These are phyloP conservation scores for Ailuropoda melanoleuca DNA, from an alignment of 2,113 vertebrate genomes.

Conservation along the genomic window DNA sequence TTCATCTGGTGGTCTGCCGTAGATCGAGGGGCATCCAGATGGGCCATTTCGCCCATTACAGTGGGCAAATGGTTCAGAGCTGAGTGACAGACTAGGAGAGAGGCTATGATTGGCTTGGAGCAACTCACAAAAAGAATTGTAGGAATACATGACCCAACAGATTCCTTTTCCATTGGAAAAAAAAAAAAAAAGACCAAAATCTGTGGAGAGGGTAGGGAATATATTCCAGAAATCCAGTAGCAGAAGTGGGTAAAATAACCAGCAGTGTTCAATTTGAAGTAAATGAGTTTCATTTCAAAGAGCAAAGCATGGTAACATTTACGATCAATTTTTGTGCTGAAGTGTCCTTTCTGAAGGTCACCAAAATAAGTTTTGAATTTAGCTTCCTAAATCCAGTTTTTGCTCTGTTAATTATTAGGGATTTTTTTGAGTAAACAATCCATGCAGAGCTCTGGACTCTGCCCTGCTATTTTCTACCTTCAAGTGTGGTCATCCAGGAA, in stretches of 20 bases:
- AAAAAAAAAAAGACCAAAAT: not conserved
- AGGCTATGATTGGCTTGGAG: not conserved
- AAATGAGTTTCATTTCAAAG: constrained; percentile 19
- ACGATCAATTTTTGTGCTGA: not conserved
- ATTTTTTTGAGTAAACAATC: not conserved
- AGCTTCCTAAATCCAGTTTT: constrained; percentile 17
- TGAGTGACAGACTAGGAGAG: not conserved
- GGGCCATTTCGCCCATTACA: not conserved
- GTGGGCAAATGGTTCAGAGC: not conserved
- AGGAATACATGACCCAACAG: not conserved
- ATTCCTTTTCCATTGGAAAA: not conserved
- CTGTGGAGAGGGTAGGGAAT: not conserved
- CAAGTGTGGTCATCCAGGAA: not conserved
- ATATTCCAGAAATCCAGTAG: not conserved
- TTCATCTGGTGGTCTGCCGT: not conserved
- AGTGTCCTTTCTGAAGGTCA: not conserved
- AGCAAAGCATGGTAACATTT: not conserved
- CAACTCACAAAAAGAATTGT: not conserved
- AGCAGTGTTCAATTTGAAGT: not conserved
- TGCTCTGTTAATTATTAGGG: not conserved
- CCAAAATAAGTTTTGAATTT: not conserved
- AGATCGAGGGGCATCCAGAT: not conserved
- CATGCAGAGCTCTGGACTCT: not conserved
- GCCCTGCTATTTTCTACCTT: not conserved
- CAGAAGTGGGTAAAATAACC: not conserved